Conservation (phyloP, 2,113 vertebrate species). For the Zapus hudsonius region DNA sequence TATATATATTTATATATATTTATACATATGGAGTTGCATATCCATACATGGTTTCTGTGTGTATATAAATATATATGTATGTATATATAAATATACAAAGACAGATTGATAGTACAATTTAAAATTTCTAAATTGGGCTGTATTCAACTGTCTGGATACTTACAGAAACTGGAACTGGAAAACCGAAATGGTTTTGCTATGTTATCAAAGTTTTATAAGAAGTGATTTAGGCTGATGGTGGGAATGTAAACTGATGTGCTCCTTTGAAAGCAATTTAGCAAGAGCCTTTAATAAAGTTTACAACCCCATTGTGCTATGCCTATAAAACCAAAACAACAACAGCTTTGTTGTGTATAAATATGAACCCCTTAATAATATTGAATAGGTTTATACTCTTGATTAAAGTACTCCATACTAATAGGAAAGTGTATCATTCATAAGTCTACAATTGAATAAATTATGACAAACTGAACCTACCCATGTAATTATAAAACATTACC, state of each 20-base stretch:
- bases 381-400: conserved; percentile 21
- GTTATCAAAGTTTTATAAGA: conserved; percentile 17
- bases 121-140: conserved; percentile 17
- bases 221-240: neutral
- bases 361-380: conserved; percentile 15
- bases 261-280: conserved; percentile 39
- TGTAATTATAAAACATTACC: neutral
- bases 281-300: conserved; percentile 17
- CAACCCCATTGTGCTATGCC: neutral
- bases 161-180: conserved; percentile 45
- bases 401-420: neutral
- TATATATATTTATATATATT: neutral
- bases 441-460: neutral
- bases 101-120: conserved; percentile 37
- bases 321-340: conserved; percentile 49
- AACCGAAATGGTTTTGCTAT: neutral
- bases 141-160: neutral
- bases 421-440: neutral
- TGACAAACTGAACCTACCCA: conserved; percentile 8
- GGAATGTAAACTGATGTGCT: neutral
- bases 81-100: neutral
- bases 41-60: neutral
- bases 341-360: neutral
- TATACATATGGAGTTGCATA: neutral
- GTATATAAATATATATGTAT: neutral